These are phyloP conservation scores for Tragulus kanchil DNA, from an alignment of 2,113 vertebrate genomes.

Conservation along the genomic window DNA sequence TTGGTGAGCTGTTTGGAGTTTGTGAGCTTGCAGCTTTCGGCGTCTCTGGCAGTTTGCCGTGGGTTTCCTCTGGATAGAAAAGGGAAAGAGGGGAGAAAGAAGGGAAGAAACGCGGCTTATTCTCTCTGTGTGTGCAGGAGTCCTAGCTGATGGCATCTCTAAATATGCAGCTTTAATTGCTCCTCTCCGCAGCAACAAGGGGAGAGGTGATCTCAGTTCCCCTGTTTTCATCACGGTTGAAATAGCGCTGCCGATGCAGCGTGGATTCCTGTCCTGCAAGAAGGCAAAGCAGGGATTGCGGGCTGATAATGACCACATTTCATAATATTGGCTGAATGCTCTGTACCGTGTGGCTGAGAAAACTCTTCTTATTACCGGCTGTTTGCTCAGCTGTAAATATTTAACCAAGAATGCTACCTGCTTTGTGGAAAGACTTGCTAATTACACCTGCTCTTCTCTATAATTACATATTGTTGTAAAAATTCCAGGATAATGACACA, in stretches of 20 bases:
- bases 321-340: background rate
- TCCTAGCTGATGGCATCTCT: conserved; percentile 75
- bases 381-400: conserved; percentile 61
- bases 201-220: conserved; percentile 18
- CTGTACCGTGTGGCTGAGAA: conserved; percentile 34
- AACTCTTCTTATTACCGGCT: conserved; percentile 10
- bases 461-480: conserved; percentile 65
- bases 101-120: fast-evolving
- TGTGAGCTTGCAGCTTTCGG: conserved; percentile 79
- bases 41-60: conserved; percentile 71
- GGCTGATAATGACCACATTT: conserved; percentile 35
- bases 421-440: conserved; percentile 59
- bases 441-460: conserved; percentile 70
- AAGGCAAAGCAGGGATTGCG: background rate
- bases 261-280: background rate
- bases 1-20: conserved; percentile 85
- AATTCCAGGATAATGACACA: conserved; percentile 63
- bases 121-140: background rate
- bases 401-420: conserved; percentile 69
- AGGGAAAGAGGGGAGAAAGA: conserved; percentile 63
- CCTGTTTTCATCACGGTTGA: conserved; percentile 45
- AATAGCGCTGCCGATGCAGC: background rate
- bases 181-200: conserved; percentile 73
- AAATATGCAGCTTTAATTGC: conserved; percentile 88
- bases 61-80: conserved; percentile 84